Evolutionary conservation across 2,888 invertebrate species (phyloP).

Genomic region (Ochropleura plecta): DNA sequence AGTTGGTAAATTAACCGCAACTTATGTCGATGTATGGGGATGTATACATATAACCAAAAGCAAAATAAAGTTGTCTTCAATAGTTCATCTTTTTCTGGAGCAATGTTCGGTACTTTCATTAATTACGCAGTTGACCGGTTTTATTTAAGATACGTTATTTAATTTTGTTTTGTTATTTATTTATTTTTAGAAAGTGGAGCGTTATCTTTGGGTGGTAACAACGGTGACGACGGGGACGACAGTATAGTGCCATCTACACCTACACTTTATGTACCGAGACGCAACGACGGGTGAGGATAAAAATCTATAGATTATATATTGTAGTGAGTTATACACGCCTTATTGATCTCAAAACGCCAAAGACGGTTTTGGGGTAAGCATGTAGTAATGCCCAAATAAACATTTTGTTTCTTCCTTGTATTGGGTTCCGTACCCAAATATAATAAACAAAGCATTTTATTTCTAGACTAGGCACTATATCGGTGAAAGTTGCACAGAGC

Average conservation of each 20-base stretch:
- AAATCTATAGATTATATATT: neutral
- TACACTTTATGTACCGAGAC: conserved; percentile 95
- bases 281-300: conserved; percentile 92
- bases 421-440: neutral
- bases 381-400: neutral
- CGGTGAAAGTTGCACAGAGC: neutral
- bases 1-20: no score
- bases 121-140: no score
- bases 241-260: conserved; percentile 97
- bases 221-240: conserved; percentile 89
- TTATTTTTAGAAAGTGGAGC: conserved; percentile 80
- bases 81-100: neutral
- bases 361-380: neutral
- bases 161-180: neutral
- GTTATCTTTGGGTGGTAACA: conserved; percentile 83
- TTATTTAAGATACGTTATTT: neutral
- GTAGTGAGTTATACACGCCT: neutral
- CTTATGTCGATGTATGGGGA: no score
- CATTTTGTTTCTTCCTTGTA: neutral
- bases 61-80: neutral
- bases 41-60: no score
- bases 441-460: neutral
- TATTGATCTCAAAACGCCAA: neutral
- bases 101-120: no score
- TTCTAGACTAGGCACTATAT: neutral